A percentile compares a stretch with the other conserved stretches of the same genome.
Conservation (phyloP, 2,888 invertebrate genomes). For the Hypolimnas misippus region DNA sequence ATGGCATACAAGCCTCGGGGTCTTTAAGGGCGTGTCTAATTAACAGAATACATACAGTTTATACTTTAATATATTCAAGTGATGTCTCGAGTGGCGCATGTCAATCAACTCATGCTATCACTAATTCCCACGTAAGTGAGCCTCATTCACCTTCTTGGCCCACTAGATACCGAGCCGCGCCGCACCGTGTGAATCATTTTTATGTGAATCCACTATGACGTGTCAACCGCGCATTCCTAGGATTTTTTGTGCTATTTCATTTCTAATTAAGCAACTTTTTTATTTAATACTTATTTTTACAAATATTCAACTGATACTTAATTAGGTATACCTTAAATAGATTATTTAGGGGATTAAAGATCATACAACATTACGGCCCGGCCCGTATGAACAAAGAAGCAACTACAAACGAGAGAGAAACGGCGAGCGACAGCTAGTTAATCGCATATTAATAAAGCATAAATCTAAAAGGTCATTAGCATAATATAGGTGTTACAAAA, state of each 20-base stretch:
- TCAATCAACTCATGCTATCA: slow-evolving; percentile 63
- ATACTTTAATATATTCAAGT: slow-evolving; percentile 42
- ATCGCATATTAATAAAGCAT: too few species aligned
- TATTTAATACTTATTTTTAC: neutral
- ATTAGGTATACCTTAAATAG: too few species aligned
- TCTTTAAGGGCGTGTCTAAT: slow-evolving; percentile 3
- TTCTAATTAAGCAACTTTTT: slow-evolving; percentile 3
- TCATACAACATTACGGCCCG: too few species aligned
- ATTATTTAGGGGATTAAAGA: too few species aligned
- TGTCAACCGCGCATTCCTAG: slow-evolving; percentile 9
- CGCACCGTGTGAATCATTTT: slow-evolving; percentile 25
- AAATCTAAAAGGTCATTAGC: neutral
- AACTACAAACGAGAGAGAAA: too few species aligned
- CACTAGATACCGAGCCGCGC: slow-evolving; percentile 52
- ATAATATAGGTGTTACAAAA: neutral
- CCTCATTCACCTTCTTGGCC: slow-evolving; percentile 64
- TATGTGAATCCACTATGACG: slow-evolving; percentile 24
- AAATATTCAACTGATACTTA: too few species aligned
- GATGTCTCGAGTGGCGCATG: slow-evolving; percentile 50
- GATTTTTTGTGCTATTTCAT: slow-evolving; percentile 14
- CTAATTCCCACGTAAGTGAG: slow-evolving; percentile 62
- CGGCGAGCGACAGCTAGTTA: too few species aligned
- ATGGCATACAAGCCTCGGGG: neutral
- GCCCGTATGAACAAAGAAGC: too few species aligned
- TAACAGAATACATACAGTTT: slow-evolving; percentile 26